Evolutionary conservation across 2,888 invertebrate genomes (phyloP).

Genomic region (Crioceris asparagi): DNA sequence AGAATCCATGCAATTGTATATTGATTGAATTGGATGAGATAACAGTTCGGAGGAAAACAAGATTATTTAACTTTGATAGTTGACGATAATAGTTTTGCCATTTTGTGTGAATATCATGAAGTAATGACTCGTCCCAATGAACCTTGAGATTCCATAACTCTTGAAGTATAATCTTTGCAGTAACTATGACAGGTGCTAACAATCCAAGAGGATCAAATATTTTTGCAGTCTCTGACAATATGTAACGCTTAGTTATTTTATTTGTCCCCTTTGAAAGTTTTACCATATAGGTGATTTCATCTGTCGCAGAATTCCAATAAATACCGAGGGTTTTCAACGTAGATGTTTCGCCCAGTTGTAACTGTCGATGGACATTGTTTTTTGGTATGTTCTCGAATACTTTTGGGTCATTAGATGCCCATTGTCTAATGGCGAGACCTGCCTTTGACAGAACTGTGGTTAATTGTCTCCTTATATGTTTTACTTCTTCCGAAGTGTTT

Average conservation of each 20-base stretch:
- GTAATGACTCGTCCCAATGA: slow-evolving; percentile 1
- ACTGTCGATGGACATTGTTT: not conserved
- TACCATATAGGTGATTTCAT: not conserved
- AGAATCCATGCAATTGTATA: slow-evolving; percentile 12
- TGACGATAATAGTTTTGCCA: not conserved
- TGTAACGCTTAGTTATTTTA: not conserved
- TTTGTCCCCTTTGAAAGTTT: not conserved
- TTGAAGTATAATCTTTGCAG: not conserved
- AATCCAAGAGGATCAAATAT: slow-evolving; percentile 3
- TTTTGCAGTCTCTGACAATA: not conserved
- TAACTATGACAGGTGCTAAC: not conserved
- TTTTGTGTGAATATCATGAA: not conserved
- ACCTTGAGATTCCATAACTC: not conserved
- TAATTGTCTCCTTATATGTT: not conserved
- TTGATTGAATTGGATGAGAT: not conserved
- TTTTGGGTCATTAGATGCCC: not conserved
- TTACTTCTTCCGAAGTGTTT: not conserved
- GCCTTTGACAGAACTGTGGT: not conserved
- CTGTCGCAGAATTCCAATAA: not conserved
- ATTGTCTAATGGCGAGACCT: not conserved
- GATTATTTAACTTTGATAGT: not conserved
- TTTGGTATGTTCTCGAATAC: not conserved
- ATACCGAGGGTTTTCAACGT: not conserved
- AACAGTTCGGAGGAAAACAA: slow-evolving; percentile 6
- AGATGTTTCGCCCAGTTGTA: not conserved